A percentile compares a stretch with the other conserved stretches of the same genome.
Conservation (phyloP, 23 tunicate genomes). For the Ascidia mentula region DNA sequence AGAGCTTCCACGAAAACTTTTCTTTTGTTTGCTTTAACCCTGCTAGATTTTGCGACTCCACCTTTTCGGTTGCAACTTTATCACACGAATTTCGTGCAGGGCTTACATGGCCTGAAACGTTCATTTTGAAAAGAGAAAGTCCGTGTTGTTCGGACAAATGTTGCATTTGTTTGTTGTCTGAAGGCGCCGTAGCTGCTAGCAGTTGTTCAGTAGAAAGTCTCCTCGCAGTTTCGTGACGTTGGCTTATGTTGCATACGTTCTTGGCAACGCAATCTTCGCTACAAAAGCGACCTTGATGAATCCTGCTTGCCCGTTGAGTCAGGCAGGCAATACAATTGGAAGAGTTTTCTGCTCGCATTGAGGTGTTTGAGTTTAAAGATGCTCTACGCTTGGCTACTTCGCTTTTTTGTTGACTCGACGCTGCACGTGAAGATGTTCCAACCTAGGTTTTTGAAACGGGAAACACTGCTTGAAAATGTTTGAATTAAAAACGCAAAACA, state of each 20-base stretch:
- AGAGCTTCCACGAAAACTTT: conserved; percentile 51
- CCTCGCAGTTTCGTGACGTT: background rate
- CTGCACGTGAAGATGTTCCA: too few relatives aligned
- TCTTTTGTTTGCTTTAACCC: background rate
- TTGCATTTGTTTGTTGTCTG: background rate
- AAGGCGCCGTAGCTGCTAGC: background rate
- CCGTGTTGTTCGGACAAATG: background rate
- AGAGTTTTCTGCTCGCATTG: too few relatives aligned
- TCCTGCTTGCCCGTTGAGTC: background rate
- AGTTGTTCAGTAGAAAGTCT: background rate
- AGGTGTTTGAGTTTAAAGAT: too few relatives aligned
- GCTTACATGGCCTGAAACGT: too few relatives aligned
- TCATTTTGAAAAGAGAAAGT: too few relatives aligned
- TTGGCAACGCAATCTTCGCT: background rate
- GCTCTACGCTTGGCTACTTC: too few relatives aligned
- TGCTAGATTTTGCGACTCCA: background rate
- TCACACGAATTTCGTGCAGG: background rate
- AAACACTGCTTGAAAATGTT: too few relatives aligned
- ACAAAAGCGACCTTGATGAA: background rate
- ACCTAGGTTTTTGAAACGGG: too few relatives aligned
- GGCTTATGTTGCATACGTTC: background rate
- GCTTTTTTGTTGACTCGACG: too few relatives aligned
- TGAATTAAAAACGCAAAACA: too few relatives aligned
- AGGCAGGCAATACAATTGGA: background rate
- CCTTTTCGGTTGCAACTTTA: too few relatives aligned